Evolutionary conservation across 2,797 vertebrate species (phyloP), one percentile per base, ranked within the genome.

Genomic region (Otolemur crassicaudatus): DNA sequence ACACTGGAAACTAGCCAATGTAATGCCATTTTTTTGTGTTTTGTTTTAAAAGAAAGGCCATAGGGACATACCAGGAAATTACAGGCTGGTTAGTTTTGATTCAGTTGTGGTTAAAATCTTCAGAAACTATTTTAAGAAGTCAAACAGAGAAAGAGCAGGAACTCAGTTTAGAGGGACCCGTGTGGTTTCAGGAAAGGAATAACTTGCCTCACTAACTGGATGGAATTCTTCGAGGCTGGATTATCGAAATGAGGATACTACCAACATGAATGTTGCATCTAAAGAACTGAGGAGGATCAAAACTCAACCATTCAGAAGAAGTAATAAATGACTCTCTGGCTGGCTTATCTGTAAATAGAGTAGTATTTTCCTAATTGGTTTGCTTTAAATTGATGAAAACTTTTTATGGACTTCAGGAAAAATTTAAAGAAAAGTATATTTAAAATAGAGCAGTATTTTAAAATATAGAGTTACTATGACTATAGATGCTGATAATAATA

Each of bases 21-120:
- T 79, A 88, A 96, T 96, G 95, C 94, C 94, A 93, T 87, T 96
- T 87, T 87, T 85, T 40, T 96, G 88, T 91, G 91, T 92, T 91
- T 97, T 94, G 95, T 97, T 97, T 97, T 95, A 94, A 96, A 97
- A 92, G 94, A 95, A 96, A 96, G 91, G 80, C 97, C 94, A 82
- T 87, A 49, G 97, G 96, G 97, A 97, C 96, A 94, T 96, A 95
- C 93, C 96, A 97, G 97, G 97, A 97, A 97, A 98, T 97, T 97
- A 97, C 90, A 97, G 92, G 82, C 97, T 97, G 97, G 96, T 98
- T 97, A 97, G 96, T 97, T 98, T 95, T 97, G 95, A 97, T 97
- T 97, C 96, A 94, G 96, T 96, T 97, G 97, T 96, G 97, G 97
- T 97, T 97, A 95, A 97, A 97, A 95, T 97, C 93, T 97, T 97